A percentile compares a stretch with the other conserved stretches of the same genome.
phyloP scores from a whole-genome alignment of 2,888 invertebrate genomes.

The Cataglyphis cursor region DNA sequence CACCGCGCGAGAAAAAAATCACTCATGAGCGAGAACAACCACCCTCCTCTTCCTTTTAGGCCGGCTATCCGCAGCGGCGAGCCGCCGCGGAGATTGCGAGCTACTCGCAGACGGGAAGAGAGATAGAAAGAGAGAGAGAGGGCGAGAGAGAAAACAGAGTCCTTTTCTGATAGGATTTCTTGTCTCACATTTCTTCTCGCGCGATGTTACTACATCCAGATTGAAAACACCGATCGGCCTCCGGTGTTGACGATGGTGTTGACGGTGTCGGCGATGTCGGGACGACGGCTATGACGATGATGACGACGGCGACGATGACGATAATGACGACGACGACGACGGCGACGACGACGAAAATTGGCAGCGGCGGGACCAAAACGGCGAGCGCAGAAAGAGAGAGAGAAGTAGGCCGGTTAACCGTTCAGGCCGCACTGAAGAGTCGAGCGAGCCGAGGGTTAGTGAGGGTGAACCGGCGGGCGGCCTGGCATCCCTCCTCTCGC shows the following conservation, averaged over 20 bases:
- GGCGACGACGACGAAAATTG: slow-evolving; percentile 14
- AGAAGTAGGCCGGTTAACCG: slow-evolving; percentile 86
- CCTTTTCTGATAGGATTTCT: slow-evolving; percentile 21
- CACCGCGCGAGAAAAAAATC: slow-evolving; percentile 15
- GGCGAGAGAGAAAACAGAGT: slow-evolving; percentile 28
- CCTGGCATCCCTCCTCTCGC: slow-evolving; percentile 77
- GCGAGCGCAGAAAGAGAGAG: slow-evolving; percentile 56
- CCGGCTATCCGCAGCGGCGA: slow-evolving; percentile 40
- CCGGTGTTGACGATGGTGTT: not conserved
- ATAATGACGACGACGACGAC: slow-evolving; percentile 11
- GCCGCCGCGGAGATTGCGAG: slow-evolving; percentile 41
- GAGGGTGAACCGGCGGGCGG: slow-evolving; percentile 60
- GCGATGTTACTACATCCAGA: slow-evolving; percentile 4
- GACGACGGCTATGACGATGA: not conserved
- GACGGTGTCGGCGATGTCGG: not conserved
- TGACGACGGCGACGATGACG: not conserved
- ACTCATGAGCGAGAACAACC: slow-evolving; percentile 8
- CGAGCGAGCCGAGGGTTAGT: slow-evolving; percentile 81
- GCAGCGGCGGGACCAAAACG: slow-evolving; percentile 37
- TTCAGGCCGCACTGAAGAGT: slow-evolving; percentile 86
- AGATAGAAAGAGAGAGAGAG: not conserved
- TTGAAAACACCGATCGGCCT: not conserved
- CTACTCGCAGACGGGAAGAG: slow-evolving; percentile 31
- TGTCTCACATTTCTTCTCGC: slow-evolving; percentile 33
- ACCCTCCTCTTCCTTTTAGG: slow-evolving; percentile 30